Evolutionary conservation across 2,888 invertebrate species (phyloP).

Genomic region (Cylindroiulus punctatus): DNA sequence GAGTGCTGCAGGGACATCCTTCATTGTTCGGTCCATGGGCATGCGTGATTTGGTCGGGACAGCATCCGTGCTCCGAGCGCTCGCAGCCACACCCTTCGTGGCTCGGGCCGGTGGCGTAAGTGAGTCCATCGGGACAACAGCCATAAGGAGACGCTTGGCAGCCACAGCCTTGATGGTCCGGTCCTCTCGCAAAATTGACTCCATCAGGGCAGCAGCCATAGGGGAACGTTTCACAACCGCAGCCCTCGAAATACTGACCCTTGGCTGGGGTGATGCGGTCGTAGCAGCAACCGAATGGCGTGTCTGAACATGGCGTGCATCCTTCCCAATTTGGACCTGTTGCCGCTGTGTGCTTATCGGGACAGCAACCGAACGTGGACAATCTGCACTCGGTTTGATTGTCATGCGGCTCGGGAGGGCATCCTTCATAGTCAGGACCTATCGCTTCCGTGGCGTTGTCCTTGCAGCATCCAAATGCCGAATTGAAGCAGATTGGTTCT

Average conservation of each 20-base stretch:
- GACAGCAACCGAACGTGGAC: constrained; percentile 85
- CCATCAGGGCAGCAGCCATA: constrained; percentile 89
- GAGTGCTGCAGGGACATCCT: constrained; percentile 67
- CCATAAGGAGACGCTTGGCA: constrained; percentile 69
- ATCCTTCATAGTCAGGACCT: constrained; percentile 75
- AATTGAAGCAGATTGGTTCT: constrained; percentile 60
- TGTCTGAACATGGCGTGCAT: constrained; percentile 70
- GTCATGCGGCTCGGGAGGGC: constrained; percentile 69
- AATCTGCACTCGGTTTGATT: constrained; percentile 69
- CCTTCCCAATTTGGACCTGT: constrained; percentile 86
- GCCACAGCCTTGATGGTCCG: constrained; percentile 77
- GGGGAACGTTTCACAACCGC: constrained; percentile 80
- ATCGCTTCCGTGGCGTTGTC: constrained; percentile 69
- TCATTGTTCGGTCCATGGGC: constrained; percentile 73
- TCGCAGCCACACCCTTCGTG: constrained; percentile 67
- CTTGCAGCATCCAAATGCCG: constrained; percentile 77
- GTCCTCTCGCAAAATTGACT: constrained; percentile 77
- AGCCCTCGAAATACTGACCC: constrained; percentile 65
- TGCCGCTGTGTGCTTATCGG: constrained; percentile 83
- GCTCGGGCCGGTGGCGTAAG: constrained; percentile 73
- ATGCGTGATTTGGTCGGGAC: constrained; percentile 64
- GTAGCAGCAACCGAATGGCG: constrained; percentile 86
- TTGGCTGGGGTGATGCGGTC: constrained; percentile 76
- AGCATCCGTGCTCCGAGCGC: constrained; percentile 69
- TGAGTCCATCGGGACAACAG: constrained; percentile 64